Evolutionary conservation across 2,888 invertebrate species (phyloP), one percentile per base, ranked within the genome.

Genomic region (Cryptocheilus praepositus): DNA sequence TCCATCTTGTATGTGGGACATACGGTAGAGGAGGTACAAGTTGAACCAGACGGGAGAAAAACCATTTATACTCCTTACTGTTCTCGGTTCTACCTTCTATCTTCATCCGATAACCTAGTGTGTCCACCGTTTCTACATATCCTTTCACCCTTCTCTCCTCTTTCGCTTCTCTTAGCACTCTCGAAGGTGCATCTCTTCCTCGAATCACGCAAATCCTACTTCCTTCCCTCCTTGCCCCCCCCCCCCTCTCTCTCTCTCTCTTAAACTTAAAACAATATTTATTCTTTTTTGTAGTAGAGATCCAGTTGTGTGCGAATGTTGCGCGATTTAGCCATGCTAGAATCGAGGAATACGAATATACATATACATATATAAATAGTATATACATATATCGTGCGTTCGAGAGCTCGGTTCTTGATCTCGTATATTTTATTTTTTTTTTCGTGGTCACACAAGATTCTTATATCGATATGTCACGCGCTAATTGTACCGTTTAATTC

Each of bases 371-470:
- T 36, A 36, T 36, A 36, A 36, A 36, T 36, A 36, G 36, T 36
- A 36, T 36, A 36, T 36, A 36, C 36, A 36, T 36, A 59, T 65
- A 36, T 18, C 44, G 53, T 43, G 61, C 60, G 46, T 54, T 69
- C 53, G 58, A 64, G 53, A 64, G 67, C 70, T 55, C 63, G 60
- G 55, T 68, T 70, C 67, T 69, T 67, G 67, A 70, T 76, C 71
- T 70, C 69, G 65, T 62, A 61, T 67, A 36, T 36, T 36, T 28
- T 28, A 28, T 28, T 36, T 36, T 36, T 36, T 11, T 36, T 36
- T 36, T 11, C 36, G 13, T 36, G n/a, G 61, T 43, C 63, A 55
- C 61, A 64, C 55, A 51, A 56, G 60, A 64, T 64, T 58, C 61
- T 57, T 66, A 61, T 64, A 64, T 49, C 49, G 51, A 67, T 71